Conservation (phyloP, 2,113 vertebrate genomes). For the Glareola pratincola region DNA sequence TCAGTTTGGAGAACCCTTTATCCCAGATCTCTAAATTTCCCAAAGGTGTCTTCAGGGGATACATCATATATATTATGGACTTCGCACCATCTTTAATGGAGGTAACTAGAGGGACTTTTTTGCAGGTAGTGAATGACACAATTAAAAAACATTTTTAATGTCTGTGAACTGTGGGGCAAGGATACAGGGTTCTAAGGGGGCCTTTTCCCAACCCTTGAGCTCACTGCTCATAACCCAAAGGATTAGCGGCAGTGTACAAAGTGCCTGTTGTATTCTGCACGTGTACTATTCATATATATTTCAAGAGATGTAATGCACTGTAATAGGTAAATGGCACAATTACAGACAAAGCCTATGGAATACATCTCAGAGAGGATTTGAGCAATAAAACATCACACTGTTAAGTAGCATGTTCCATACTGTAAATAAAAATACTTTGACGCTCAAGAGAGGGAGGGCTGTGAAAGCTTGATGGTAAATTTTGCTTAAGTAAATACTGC, state of each 20-base stretch:
- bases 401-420: not conserved
- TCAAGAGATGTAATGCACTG: conserved; percentile 5
- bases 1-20: not conserved
- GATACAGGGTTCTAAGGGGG: not conserved
- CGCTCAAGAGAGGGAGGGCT: not conserved
- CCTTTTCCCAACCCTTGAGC: not conserved
- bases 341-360: not conserved
- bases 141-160: not conserved
- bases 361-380: not conserved
- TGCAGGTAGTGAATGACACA: not conserved
- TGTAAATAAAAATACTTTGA: not conserved
- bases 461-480: not conserved
- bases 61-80: not conserved
- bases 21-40: not conserved
- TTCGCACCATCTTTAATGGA: not conserved
- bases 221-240: not conserved
- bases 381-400: not conserved
- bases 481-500: not conserved
- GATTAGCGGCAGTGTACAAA: not conserved
- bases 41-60: not conserved
- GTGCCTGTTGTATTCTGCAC: not conserved
- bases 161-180: not conserved
- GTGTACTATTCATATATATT: not conserved
- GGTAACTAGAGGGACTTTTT: not conserved
- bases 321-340: conserved; percentile 13